Percentiles rank a stretch among this genome's conserved stretches.
phyloP scores from a whole-genome alignment of 2,113 vertebrate species.

The Onychorhynchus coronatus region DNA sequence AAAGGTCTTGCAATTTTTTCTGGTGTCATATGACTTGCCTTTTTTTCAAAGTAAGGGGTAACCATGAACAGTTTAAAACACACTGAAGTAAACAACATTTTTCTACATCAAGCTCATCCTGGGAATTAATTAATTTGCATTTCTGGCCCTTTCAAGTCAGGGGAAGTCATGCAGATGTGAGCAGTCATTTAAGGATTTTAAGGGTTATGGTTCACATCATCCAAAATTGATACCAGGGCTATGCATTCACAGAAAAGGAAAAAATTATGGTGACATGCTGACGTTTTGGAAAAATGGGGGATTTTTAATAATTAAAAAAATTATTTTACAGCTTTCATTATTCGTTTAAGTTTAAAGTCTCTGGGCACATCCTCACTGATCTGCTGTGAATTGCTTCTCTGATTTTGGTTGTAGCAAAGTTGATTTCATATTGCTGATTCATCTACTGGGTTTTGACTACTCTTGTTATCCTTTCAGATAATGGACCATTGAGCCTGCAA shows the following conservation, averaged over 20 bases:
- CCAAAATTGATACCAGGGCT: background rate
- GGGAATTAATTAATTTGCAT: constrained; percentile 53
- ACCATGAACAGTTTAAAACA: constrained; percentile 43
- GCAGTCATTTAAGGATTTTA: background rate
- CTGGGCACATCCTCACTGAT: background rate
- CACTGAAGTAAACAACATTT: constrained; percentile 44
- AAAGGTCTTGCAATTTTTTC: constrained; percentile 7
- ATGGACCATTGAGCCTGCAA: background rate
- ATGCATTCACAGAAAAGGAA: background rate
- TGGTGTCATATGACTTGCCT: constrained; percentile 7
- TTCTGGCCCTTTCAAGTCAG: constrained; percentile 40
- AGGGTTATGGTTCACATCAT: background rate
- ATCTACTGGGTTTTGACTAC: background rate
- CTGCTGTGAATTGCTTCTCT: constrained; percentile 13
- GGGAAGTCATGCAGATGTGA: constrained; percentile 15
- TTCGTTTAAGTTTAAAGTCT: constrained; percentile 32
- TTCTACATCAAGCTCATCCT: constrained; percentile 41
- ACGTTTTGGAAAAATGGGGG: background rate
- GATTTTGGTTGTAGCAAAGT: constrained; percentile 13
- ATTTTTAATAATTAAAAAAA: background rate
- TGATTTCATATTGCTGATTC: constrained; percentile 36
- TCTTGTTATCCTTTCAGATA: constrained; percentile 35
- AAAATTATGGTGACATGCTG: background rate
- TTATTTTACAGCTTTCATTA: background rate
- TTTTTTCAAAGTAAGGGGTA: background rate